Percentiles rank a stretch among this genome's conserved stretches.
phyloP scores from a whole-genome alignment of 2,888 invertebrate genomes.

The Pyrocoelia pectoralis region DNA sequence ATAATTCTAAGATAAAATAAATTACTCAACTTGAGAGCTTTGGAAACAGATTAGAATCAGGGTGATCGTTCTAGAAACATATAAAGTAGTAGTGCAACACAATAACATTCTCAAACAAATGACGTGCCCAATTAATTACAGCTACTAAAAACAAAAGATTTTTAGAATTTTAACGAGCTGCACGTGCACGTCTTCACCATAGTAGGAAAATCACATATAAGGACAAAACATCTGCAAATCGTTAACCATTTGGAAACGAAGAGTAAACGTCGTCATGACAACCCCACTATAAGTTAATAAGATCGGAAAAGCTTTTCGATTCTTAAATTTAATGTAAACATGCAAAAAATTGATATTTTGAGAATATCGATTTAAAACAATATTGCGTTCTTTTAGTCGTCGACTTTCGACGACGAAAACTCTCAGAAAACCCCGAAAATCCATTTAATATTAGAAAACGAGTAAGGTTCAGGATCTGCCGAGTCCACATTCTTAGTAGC shows the following conservation, averaged over 20 bases:
- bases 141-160: not conserved
- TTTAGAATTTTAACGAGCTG: conserved; percentile 4
- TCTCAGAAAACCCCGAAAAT: conserved; percentile 34
- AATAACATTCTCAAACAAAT: not conserved
- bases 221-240: not conserved
- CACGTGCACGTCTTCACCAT: conserved; percentile 8
- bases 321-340: conserved; percentile 15
- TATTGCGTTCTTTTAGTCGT: conserved; percentile 28
- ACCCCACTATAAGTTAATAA: not conserved
- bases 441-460: conserved; percentile 33
- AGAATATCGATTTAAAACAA: conserved; percentile 29
- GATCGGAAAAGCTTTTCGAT: not conserved
- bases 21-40: conserved; percentile 11
- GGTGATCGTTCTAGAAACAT: conserved; percentile 7
- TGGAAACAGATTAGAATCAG: conserved; percentile 11
- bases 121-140: not conserved
- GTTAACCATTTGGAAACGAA: not conserved
- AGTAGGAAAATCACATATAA: not conserved
- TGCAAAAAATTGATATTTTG: conserved; percentile 5
- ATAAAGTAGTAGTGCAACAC: not conserved
- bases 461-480: conserved; percentile 26
- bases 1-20: conserved; percentile 14
- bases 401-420: conserved; percentile 24
- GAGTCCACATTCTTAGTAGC: conserved; percentile 31
- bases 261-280: not conserved